Percentiles rank a stretch among this genome's conserved stretches.
Conservation (phyloP, 2,888 invertebrate species). For the Pandemis heparana region DNA sequence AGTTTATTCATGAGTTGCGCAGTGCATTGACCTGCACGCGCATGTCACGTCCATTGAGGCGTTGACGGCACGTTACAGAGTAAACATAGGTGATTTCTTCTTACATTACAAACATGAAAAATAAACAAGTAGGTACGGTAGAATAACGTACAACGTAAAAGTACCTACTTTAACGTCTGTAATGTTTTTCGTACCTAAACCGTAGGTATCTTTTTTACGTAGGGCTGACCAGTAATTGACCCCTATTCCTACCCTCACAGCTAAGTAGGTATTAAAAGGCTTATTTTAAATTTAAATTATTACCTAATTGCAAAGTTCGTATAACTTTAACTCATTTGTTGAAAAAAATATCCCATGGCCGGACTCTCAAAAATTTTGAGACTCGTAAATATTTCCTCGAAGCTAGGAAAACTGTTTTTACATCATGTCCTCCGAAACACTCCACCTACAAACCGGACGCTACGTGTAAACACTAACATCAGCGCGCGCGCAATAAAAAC, state of each 20-base stretch:
- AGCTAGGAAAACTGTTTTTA: constrained; percentile 51
- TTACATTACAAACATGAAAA: background rate
- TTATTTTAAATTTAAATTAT: too few relatives aligned
- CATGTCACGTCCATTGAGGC: constrained; percentile 26
- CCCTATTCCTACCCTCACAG: too few relatives aligned
- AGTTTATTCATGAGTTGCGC: constrained; percentile 23
- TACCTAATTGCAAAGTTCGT: too few relatives aligned
- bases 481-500: constrained; percentile 81
- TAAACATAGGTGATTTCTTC: background rate
- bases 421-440: constrained; percentile 51
- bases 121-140: background rate
- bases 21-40: constrained; percentile 37
- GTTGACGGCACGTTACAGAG: constrained; percentile 13
- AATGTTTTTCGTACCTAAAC: too few relatives aligned
- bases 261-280: too few relatives aligned
- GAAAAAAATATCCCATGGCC: too few relatives aligned
- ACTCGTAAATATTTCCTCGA: background rate
- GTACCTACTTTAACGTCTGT: too few relatives aligned
- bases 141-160: background rate
- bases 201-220: too few relatives aligned
- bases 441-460: constrained; percentile 74
- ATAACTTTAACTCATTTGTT: too few relatives aligned
- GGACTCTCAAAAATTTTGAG: background rate
- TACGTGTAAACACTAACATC: constrained; percentile 76
- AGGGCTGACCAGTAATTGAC: too few relatives aligned